These are phyloP conservation scores for Anastrepha obliqua DNA, from an alignment of 1,140 invertebrate genomes.

Conservation along the genomic window DNA sequence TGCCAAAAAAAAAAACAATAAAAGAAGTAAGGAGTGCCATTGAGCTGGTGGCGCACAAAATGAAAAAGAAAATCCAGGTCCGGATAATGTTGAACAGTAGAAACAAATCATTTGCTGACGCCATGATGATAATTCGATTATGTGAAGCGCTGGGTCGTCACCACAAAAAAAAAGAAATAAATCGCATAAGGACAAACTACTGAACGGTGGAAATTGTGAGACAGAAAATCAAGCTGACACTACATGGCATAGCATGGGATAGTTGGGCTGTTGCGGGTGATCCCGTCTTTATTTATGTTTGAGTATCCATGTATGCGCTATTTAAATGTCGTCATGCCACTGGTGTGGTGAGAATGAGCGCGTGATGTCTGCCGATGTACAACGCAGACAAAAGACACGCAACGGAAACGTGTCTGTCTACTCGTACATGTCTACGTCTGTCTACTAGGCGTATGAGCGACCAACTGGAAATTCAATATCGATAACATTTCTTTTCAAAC, in stretches of 20 bases:
- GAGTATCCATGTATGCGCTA: background rate
- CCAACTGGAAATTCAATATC: constrained; percentile 45
- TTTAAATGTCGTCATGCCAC: background rate
- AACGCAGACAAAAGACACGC: constrained; percentile 8
- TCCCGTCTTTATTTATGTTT: background rate
- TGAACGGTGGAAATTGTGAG: background rate
- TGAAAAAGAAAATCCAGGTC: background rate
- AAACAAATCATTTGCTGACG: constrained; percentile 56
- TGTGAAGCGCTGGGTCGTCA: constrained; percentile 53
- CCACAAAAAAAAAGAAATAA: background rate
- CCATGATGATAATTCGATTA: constrained; percentile 59
- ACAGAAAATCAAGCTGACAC: background rate
- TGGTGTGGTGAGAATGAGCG: background rate
- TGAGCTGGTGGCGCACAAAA: background rate
- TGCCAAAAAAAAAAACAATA: background rate
- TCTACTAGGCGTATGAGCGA: constrained; percentile 44
- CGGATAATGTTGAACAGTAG: constrained; percentile 35
- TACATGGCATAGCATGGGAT: background rate
- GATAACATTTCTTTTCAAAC: constrained; percentile 21
- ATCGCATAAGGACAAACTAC: background rate
- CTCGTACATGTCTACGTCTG: background rate
- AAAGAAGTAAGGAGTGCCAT: constrained; percentile 5
- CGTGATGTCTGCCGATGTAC: constrained; percentile 5
- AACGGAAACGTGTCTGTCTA: constrained; percentile 17
- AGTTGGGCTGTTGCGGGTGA: background rate